phyloP scores from a whole-genome alignment of 1,140 invertebrate species.

The Aphaenogaster rudis region DNA sequence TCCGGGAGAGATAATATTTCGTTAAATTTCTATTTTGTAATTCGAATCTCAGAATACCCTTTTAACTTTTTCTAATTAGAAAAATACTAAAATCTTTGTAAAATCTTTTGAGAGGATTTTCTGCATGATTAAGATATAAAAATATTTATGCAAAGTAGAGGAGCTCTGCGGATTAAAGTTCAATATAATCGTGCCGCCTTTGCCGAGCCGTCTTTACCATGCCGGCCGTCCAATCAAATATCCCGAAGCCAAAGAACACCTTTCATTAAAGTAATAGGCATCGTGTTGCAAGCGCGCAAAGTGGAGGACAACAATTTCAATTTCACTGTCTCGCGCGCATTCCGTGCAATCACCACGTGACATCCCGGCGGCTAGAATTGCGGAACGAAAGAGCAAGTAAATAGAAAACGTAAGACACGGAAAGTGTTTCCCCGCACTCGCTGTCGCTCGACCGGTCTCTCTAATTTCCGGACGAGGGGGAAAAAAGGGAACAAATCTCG shows the following conservation, averaged over 20 bases:
- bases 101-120: neutral
- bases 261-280: constrained; percentile 43
- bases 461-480: constrained; percentile 50
- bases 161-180: neutral
- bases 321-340: constrained; percentile 46
- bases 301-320: constrained; percentile 41
- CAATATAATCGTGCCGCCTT: neutral
- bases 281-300: constrained; percentile 40
- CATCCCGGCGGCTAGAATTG: constrained; percentile 26
- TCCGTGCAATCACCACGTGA: neutral
- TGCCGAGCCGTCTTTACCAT: neutral
- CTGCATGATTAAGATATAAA: neutral
- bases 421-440: constrained; percentile 79
- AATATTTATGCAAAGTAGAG: neutral
- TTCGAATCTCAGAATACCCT: neutral
- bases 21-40: neutral
- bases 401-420: constrained; percentile 72
- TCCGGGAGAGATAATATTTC: neutral
- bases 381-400: constrained; percentile 64
- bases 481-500: constrained; percentile 68
- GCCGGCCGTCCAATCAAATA: constrained; percentile 3
- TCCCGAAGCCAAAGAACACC: neutral
- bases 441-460: constrained; percentile 72
- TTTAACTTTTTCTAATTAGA: neutral
- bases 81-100: neutral